These are phyloP conservation scores for Anableps anableps DNA, from an alignment of 2,797 vertebrate genomes.

Conservation along the genomic window DNA sequence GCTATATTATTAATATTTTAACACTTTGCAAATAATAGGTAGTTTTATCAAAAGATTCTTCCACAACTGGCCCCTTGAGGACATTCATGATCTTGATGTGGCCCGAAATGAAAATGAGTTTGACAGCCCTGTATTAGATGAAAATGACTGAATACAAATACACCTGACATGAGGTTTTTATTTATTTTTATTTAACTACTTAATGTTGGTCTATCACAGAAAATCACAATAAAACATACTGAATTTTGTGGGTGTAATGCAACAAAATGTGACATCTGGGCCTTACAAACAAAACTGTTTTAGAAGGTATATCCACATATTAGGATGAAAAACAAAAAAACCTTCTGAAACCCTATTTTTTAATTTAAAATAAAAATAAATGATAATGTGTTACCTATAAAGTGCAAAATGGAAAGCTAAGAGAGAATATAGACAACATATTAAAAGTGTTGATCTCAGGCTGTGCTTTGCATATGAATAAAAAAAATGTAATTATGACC, in stretches of 20 bases:
- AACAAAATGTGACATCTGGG: neutral
- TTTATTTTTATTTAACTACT: neutral
- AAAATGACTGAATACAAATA: neutral
- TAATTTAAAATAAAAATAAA: neutral
- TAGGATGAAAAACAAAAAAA: neutral
- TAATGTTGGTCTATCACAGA: neutral
- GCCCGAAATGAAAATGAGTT: no score
- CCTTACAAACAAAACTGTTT: neutral
- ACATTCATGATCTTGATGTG: no score
- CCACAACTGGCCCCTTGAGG: no score
- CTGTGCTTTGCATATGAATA: neutral
- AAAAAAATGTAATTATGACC: neutral
- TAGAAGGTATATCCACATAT: neutral
- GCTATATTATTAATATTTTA: no score
- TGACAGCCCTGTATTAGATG: neutral
- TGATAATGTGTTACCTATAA: neutral
- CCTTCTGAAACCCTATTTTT: no score
- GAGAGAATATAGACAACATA: neutral
- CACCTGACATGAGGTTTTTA: neutral
- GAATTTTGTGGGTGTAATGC: neutral
- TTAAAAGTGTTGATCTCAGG: neutral
- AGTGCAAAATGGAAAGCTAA: neutral
- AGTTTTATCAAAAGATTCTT: no score
- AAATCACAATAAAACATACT: neutral
- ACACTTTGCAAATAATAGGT: no score